These are phyloP conservation scores for Eristalinus sepulchralis DNA, from an alignment of 2,888 invertebrate species.

Conservation along the genomic window DNA sequence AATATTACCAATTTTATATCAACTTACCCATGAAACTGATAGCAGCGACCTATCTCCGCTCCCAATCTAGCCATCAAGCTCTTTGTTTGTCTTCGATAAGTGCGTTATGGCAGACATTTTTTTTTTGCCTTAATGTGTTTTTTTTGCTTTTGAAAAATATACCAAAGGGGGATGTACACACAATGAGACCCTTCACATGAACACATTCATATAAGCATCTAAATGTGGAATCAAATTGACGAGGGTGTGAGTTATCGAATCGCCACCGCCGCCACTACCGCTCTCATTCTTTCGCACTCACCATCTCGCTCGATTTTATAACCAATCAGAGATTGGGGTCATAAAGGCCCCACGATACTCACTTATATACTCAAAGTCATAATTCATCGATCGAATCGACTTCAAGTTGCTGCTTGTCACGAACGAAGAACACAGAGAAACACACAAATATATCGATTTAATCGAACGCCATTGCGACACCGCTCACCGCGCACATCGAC, in stretches of 20 bases:
- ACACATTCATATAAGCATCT: neutral
- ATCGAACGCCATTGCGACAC: constrained; percentile 11
- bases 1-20: neutral
- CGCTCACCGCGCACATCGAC: neutral
- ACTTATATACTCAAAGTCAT: constrained; percentile 21
- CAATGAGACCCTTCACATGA: neutral
- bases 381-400: constrained; percentile 54
- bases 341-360: constrained; percentile 46
- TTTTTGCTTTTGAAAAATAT: neutral
- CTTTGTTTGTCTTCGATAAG: neutral
- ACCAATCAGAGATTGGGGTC: constrained; percentile 67
- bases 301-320: neutral
- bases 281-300: neutral
- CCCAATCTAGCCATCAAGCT: constrained; percentile 34
- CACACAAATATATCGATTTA: neutral
- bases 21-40: constrained; percentile 48
- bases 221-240: neutral
- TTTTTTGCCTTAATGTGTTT: neutral
- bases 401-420: constrained; percentile 29
- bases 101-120: neutral
- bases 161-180: neutral
- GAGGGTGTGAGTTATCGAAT: constrained; percentile 23
- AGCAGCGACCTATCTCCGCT: constrained; percentile 28
- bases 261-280: neutral
- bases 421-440: neutral